Percentiles rank a stretch among this genome's conserved stretches.
These are phyloP conservation scores for Vulpes vulpes DNA, from an alignment of 2,113 vertebrate genomes.

Conservation along the genomic window DNA sequence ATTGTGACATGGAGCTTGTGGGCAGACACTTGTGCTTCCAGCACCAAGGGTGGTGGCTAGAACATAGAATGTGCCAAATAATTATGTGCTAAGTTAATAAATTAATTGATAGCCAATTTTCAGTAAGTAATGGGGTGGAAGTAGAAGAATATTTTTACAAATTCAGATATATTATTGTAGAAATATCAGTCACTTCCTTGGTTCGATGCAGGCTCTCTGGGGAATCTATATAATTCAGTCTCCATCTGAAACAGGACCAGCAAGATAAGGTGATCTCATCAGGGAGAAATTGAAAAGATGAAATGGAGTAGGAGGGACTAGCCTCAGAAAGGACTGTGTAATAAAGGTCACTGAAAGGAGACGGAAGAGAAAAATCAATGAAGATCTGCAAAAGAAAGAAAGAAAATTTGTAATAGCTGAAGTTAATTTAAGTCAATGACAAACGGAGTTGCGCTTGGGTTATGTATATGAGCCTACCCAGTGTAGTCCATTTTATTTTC, in stretches of 20 bases:
- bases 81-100: conserved; percentile 56
- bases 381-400: conserved; percentile 59
- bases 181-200: conserved; percentile 85
- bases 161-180: conserved; percentile 84
- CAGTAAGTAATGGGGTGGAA: conserved; percentile 56
- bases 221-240: conserved; percentile 87
- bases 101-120: conserved; percentile 55
- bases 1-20: neutral
- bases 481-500: conserved; percentile 63
- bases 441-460: conserved; percentile 64
- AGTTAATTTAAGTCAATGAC: conserved; percentile 72
- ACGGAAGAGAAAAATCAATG: conserved; percentile 45
- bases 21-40: neutral
- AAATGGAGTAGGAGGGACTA: conserved; percentile 83
- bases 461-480: conserved; percentile 8
- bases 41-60: neutral
- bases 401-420: conserved; percentile 64
- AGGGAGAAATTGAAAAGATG: conserved; percentile 86
- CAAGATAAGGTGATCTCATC: conserved; percentile 82
- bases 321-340: neutral
- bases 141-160: conserved; percentile 72
- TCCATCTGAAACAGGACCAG: conserved; percentile 83
- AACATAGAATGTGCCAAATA: neutral
- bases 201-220: conserved; percentile 84
- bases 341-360: conserved; percentile 67